A percentile compares a stretch with the other conserved stretches of the same genome.
phyloP scores from a whole-genome alignment of 2,797 vertebrate genomes.

The Diplodus puntazzo region DNA sequence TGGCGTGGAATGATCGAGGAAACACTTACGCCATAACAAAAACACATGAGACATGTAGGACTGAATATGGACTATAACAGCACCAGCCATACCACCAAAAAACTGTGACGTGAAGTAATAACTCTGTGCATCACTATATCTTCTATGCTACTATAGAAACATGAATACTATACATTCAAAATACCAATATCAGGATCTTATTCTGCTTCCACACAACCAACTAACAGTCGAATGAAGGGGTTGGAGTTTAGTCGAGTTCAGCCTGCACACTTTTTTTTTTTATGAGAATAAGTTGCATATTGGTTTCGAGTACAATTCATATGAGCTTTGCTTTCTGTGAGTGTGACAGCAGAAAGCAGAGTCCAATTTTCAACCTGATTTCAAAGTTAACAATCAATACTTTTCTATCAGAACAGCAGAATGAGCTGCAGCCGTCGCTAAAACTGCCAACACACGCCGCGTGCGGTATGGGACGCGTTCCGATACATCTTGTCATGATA shows the following conservation, averaged over 20 bases:
- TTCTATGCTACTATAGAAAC: slow-evolving; percentile 63
- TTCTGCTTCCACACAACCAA: slow-evolving; percentile 24
- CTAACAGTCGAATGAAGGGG: slow-evolving; percentile 11
- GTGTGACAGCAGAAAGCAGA: background rate
- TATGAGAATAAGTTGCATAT: slow-evolving; percentile 21
- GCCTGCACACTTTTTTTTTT: slow-evolving; percentile 13
- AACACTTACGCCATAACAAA: background rate
- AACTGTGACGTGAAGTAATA: slow-evolving; percentile 35
- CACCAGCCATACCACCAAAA: slow-evolving; percentile 48
- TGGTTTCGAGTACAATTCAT: slow-evolving; percentile 3
- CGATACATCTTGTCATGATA: slow-evolving; percentile 48
- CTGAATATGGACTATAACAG: slow-evolving; percentile 45
- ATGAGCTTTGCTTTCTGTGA: slow-evolving; percentile 8
- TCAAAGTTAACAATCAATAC: slow-evolving; percentile 78
- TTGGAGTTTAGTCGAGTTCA: slow-evolving; percentile 3
- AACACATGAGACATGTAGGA: slow-evolving; percentile 26
- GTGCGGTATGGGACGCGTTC: slow-evolving; percentile 9
- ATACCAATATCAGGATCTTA: slow-evolving; percentile 32
- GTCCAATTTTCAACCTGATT: slow-evolving; percentile 7
- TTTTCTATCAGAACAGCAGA: background rate
- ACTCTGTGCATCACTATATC: slow-evolving; percentile 49
- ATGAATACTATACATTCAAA: slow-evolving; percentile 71
- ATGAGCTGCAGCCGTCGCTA: slow-evolving; percentile 34
- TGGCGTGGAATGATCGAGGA: slow-evolving; percentile 42
- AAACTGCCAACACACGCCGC: background rate